Evolutionary conservation across 1,140 invertebrate species (phyloP).

Genomic region (Achatina immaculata): DNA sequence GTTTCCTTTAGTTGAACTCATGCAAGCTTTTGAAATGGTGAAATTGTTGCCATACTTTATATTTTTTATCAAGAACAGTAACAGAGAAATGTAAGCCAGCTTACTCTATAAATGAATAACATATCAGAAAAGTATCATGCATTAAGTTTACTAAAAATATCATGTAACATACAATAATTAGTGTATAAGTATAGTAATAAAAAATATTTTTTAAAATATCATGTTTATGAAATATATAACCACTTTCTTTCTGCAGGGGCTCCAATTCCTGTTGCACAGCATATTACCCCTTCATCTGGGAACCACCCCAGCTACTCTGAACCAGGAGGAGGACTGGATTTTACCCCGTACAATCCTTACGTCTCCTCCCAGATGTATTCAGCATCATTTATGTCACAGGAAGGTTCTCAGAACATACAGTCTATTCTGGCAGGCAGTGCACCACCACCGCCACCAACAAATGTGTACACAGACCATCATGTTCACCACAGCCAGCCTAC

Average conservation of each 20-base stretch:
- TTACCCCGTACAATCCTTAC: constrained; percentile 61
- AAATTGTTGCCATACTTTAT: too few relatives aligned
- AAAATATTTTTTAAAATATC: too few relatives aligned
- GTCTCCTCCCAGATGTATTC: constrained; percentile 61
- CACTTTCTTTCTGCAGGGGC: constrained; percentile 8
- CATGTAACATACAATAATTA: too few relatives aligned
- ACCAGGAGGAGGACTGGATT: constrained; percentile 23
- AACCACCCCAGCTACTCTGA: constrained; percentile 27
- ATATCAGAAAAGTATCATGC: too few relatives aligned
- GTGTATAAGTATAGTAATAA: too few relatives aligned
- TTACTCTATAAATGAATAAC: too few relatives aligned
- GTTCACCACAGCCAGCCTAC: constrained; percentile 30
- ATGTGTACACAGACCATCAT: constrained; percentile 27
- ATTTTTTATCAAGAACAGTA: too few relatives aligned
- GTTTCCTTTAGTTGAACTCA: too few relatives aligned
- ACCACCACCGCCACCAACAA: constrained; percentile 28
- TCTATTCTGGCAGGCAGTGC: constrained; percentile 53
- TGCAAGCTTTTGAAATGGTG: too few relatives aligned
- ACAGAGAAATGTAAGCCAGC: too few relatives aligned
- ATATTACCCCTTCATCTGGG: constrained; percentile 26
- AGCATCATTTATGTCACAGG: constrained; percentile 66
- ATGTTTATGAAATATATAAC: too few relatives aligned
- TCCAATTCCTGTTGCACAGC: constrained; percentile 35
- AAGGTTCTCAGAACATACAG: constrained; percentile 64
- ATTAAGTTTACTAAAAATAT: too few relatives aligned